Base-by-base conservation (phyloP, 1,140 invertebrate species). In the Wiebesia pumilae region DNA sequence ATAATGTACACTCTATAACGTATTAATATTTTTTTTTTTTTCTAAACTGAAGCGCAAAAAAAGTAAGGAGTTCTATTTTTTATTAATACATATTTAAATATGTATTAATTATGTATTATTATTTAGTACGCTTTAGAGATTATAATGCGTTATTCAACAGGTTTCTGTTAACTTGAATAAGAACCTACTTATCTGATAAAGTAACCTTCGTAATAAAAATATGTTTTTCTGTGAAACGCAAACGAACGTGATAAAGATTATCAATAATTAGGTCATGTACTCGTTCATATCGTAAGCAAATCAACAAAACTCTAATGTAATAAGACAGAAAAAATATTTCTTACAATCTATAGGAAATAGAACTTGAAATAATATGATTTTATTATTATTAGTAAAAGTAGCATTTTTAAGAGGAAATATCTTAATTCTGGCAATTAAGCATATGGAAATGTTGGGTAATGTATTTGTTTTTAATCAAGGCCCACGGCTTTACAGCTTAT, bases 261-360 rank as follows among this genome's bases (percentile, higher is more conserved):
- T 19, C 2, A 16, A 21, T 54, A 54, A 14, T 9, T 54, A 54
- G 19, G 43, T 19, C 19, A 14, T 54, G 19, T 2, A 9, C 19
- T 54, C 19, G 51, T 54, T 54, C 19, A 54, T 21, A 54, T 19
- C 19, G 51, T 16, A 16, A 54, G 10, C 19, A 21, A 14, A 21
- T 54, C 43, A 47, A 30, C 62, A 51, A 83, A 83, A 83, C 6
- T 78, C 47, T 16, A 89, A 47, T 54, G 16, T 21, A 16, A 89
- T 82, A 14, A 85, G 35, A 81, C 2, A 3, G 51, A 54, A 12
- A 54, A 16, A 16, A 54, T 7, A 47, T 47, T 47, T 4, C 12
- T 47, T 4, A 7, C 43, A 47, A 7, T 47, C 43, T 4, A 47
- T 47, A 7, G 12, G 43, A 47, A 47, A 7, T 7, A 47, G 12